Evolutionary conservation across 2,888 invertebrate species (phyloP), one percentile per base, ranked within the genome.

Genomic region (Spialia ferax): DNA sequence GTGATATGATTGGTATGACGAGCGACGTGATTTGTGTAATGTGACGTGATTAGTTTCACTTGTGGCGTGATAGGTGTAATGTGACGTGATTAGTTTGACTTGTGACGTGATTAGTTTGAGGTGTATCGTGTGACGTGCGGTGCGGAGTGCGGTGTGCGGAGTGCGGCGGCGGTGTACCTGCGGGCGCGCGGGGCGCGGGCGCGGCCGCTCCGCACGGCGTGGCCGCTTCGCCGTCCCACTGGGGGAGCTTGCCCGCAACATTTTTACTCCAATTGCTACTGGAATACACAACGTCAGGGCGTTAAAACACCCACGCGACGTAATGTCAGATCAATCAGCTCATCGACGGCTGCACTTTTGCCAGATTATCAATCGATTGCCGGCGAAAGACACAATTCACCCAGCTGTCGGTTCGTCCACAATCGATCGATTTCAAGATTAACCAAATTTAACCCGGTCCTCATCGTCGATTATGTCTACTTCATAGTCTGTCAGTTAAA

Each of bases 211-310:
- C 86, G 85, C 90, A 87, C 82, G 88, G 79, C 59, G 91, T 85
- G 72, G 89, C 86, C 79, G 87, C 88, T 79, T 91, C 91, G 77
- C 88, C 90, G 80, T 90, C 92, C 93, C 92, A 91, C 83, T 87
- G 88, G 88, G 87, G 87, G 83, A 89, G 86, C 81, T 86, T 87
- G 81, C 82, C 80, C 80, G 83, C 75, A 82, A 81, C 83, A 80
- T 81, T 83, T 82, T 84, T 89, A 88, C 91, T 89, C 92, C 92
- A 92, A 83, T 87, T 87, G 88, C 91, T 91, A 89, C 92, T 92
- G 93, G 84, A 92, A 93, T 81, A 85, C 84, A 89, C 65, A 79
- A 80, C 69, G 76, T 70, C 73, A 72, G 74, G 69, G 29, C 18
- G 29, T 29, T 29, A 55, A 26, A n/a, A 10, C 55, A 55, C 55